phyloP scores from a whole-genome alignment of 2,113 vertebrate species.

The Perca schrenkii region DNA sequence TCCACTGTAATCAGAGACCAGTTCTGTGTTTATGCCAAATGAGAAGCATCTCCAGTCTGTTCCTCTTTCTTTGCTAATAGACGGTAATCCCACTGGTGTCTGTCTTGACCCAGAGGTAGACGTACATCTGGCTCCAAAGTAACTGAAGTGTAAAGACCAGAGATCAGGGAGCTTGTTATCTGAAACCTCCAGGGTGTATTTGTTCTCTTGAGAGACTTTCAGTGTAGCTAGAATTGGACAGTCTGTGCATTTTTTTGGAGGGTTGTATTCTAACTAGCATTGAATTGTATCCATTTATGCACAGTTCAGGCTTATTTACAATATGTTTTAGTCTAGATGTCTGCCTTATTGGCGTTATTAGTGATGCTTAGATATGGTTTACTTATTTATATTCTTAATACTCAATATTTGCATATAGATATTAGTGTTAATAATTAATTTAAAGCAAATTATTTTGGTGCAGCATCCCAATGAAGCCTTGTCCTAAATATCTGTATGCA shows the following conservation, averaged over 20 bases:
- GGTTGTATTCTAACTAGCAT: conserved; percentile 27
- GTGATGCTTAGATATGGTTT: neutral
- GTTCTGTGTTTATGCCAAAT: conserved; percentile 29
- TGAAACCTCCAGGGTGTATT: conserved; percentile 55
- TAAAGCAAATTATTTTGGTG: neutral
- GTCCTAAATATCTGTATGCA: conserved; percentile 16
- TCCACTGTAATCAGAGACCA: conserved; percentile 22
- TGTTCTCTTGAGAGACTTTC: conserved; percentile 43
- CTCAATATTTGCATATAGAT: neutral
- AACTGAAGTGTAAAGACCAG: conserved; percentile 71
- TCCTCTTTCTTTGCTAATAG: conserved; percentile 53
- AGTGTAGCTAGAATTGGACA: conserved; percentile 44
- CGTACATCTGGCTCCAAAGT: conserved; percentile 65
- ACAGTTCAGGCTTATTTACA: conserved; percentile 14
- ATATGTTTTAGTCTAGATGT: neutral
- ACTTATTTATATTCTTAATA: conserved; percentile 5
- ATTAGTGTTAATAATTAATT: neutral
- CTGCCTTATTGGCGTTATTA: conserved; percentile 20
- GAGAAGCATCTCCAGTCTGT: conserved; percentile 37
- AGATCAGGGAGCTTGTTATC: conserved; percentile 79
- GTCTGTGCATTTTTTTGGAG: conserved; percentile 27
- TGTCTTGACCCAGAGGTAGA: conserved; percentile 64
- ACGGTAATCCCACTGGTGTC: conserved; percentile 68
- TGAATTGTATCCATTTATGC: conserved; percentile 29
- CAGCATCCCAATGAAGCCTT: conserved; percentile 9